Evolutionary conservation across 2,113 vertebrate species (phyloP).

Genomic region (Etheostoma spectabile): DNA sequence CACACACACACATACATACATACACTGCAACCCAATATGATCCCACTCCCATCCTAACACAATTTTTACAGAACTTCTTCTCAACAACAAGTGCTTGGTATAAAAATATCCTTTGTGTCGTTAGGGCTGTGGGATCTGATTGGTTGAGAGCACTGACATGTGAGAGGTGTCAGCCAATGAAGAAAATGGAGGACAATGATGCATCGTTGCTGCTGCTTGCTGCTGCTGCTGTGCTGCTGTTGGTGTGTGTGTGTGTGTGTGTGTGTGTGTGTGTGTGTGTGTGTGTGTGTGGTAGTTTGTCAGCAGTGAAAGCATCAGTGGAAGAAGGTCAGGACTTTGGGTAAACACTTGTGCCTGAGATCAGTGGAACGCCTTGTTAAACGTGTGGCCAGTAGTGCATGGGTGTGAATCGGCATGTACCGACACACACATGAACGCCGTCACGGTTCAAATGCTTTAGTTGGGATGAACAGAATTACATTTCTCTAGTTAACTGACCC

Average conservation of each 20-base stretch:
- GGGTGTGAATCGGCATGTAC: slow-evolving; percentile 20
- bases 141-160: slow-evolving; percentile 53
- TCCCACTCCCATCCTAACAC: slow-evolving; percentile 58
- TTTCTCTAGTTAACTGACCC: slow-evolving; percentile 2
- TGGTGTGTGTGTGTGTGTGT: slow-evolving; percentile 11
- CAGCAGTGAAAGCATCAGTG: slow-evolving; percentile 70
- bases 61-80: slow-evolving; percentile 67
- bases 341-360: slow-evolving; percentile 65
- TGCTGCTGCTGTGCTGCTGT: too few species aligned
- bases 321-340: slow-evolving; percentile 70
- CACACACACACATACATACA: slow-evolving; percentile 21
- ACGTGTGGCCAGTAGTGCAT: slow-evolving; percentile 21
- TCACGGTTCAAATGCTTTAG: slow-evolving; percentile 26
- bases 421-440: neutral
- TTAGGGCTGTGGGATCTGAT: slow-evolving; percentile 40
- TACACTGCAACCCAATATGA: slow-evolving; percentile 64
- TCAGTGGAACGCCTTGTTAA: slow-evolving; percentile 58
- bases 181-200: slow-evolving; percentile 56
- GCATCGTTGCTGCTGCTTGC: slow-evolving; percentile 27
- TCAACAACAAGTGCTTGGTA: slow-evolving; percentile 71
- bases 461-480: slow-evolving; percentile 28
- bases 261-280: slow-evolving; percentile 43
- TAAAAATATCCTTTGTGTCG: slow-evolving; percentile 74
- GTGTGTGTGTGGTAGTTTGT: slow-evolving; percentile 71
- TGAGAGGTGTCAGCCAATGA: slow-evolving; percentile 65